Evolutionary conservation across 2,888 invertebrate species (phyloP).

Genomic region (Euplexia lucipara): DNA sequence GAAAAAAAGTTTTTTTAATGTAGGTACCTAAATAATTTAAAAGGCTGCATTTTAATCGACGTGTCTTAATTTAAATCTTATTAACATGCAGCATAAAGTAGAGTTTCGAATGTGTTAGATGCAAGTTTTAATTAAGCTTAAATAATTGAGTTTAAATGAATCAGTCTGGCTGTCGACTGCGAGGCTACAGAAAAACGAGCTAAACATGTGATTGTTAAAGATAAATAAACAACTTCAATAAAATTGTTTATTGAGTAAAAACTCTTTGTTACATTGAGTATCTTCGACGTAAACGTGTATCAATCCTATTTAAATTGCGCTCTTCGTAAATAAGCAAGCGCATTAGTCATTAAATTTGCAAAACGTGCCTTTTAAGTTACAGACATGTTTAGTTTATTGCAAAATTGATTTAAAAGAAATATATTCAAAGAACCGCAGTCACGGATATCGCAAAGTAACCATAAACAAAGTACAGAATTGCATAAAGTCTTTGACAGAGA

Average conservation of each 20-base stretch:
- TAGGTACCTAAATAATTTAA: constrained; percentile 2
- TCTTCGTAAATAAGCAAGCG: not conserved
- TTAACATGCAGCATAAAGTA: constrained; percentile 9
- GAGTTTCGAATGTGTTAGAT: constrained; percentile 15
- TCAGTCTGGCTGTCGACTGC: constrained; percentile 33
- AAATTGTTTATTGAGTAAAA: constrained; percentile 7
- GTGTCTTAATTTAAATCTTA: constrained; percentile 5
- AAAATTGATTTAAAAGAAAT: constrained; percentile 9
- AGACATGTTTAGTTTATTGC: constrained; percentile 10
- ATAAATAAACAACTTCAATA: constrained; percentile 6
- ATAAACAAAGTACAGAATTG: constrained; percentile 56
- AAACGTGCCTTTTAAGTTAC: constrained; percentile 5
- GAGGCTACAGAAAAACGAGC: constrained; percentile 24
- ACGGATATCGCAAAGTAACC: constrained; percentile 29
- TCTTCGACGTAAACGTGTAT: constrained; percentile 1
- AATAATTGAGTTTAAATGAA: constrained; percentile 38
- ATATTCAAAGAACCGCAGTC: constrained; percentile 15
- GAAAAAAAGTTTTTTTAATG: too few relatives aligned
- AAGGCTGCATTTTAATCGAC: constrained; percentile 14
- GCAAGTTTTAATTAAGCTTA: constrained; percentile 29
- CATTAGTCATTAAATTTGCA: not conserved
- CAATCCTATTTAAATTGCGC: constrained; percentile 1
- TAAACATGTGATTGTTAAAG: constrained; percentile 13
- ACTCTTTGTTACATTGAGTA: constrained; percentile 10
- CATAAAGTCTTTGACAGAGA: constrained; percentile 49